Base-by-base conservation (phyloP, 2,888 invertebrate genomes). In the Ichneumon xanthorius region DNA sequence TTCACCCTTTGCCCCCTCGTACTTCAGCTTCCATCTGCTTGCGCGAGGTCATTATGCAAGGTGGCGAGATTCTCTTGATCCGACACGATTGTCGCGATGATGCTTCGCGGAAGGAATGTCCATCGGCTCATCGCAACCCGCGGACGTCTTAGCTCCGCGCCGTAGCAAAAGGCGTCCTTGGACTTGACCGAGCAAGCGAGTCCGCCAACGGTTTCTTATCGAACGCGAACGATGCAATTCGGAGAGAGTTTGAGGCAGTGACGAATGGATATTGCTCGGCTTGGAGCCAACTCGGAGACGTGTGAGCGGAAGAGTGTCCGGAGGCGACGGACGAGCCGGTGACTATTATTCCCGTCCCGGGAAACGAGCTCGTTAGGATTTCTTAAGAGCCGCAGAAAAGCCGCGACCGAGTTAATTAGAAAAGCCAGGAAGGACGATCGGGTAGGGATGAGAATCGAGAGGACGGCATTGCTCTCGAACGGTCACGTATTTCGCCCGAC, bases 331-430 rank as follows among this genome's bases (percentile, higher is more conserved):
- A 26, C 14, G 45, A 22, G 68, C 37, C 53, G 37, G 37, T 11
- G 75, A 80, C 71, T 75, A 85, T 85, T 82, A 82, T 82, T 85
- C 75, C 82, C 81, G 14, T 81, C 79, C 76, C 82, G 79, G 79
- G 85, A 85, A 85, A 82, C 78, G 75, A 76, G 81, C 85, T 85
- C 82, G 75, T 85, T 80, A 82, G 85, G 82, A 78, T 79, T 85
- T 82, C 85, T 85, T 79, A 76, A 85, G 85, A 85, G 75, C 79
- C 67, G 71, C 45, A 82, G 85, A 82, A 82, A 79, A 33, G 58
- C 78, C 75, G 33, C 82, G 70, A 14, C 45, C 48, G 82, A 82
- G 85, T 85, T 85, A 82, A 85, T 85, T 82, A 85, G 79, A 82
- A 85, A 82, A 85, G 61, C 22, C 53, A 63, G 65, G 16, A 22